Percentiles rank a stretch among this genome's conserved stretches.
These are phyloP conservation scores for Centrocercus urophasianus DNA, from an alignment of 2,113 vertebrate species.

Conservation along the genomic window DNA sequence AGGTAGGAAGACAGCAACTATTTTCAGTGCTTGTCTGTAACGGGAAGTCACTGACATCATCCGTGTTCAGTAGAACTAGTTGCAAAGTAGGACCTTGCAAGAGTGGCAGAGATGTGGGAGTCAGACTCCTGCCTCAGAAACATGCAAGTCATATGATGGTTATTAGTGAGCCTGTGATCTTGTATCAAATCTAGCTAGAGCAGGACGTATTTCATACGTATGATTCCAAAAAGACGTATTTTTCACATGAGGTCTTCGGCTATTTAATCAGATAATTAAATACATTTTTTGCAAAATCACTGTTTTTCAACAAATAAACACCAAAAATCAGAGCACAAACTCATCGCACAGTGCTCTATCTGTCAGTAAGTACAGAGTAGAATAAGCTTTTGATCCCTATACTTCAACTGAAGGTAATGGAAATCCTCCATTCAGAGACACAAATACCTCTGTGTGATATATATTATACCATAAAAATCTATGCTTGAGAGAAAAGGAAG, in stretches of 20 bases:
- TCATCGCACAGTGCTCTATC: neutral
- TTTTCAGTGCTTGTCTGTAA: neutral
- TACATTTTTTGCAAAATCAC: neutral
- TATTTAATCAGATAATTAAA: neutral
- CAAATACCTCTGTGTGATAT: neutral
- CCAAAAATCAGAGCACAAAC: neutral
- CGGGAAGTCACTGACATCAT: neutral
- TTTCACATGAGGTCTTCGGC: neutral
- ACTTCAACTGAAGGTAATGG: neutral
- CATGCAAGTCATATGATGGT: neutral
- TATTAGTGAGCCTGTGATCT: neutral
- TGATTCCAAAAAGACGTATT: neutral
- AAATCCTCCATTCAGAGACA: neutral
- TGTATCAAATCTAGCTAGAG: neutral
- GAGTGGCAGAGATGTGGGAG: neutral
- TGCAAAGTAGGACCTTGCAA: neutral
- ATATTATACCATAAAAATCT: neutral
- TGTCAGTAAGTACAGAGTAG: neutral
- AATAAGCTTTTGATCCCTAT: slow-evolving; percentile 8
- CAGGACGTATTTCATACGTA: neutral
- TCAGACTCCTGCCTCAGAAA: neutral
- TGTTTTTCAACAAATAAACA: neutral
- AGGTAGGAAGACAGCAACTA: neutral
- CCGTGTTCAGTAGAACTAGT: neutral
- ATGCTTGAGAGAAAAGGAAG: neutral